A percentile compares a stretch with the other conserved stretches of the same genome.
These are phyloP conservation scores for Gnathonemus echidnorhynchus DNA, from an alignment of 2,113 vertebrate genomes.

Conservation along the genomic window DNA sequence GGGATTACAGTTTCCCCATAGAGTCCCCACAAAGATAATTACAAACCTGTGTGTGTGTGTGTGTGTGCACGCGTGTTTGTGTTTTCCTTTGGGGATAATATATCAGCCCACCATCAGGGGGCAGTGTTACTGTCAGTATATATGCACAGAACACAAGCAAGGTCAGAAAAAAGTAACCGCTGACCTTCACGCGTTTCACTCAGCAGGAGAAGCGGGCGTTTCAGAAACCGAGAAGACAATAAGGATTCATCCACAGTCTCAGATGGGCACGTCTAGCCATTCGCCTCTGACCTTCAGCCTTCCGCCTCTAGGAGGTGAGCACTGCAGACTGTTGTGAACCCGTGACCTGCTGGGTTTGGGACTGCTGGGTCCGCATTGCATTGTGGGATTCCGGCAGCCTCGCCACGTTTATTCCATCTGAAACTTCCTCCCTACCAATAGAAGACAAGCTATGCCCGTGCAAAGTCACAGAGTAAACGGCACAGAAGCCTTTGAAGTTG, in stretches of 20 bases:
- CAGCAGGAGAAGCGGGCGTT: neutral
- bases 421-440: neutral
- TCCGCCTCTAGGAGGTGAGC: neutral
- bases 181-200: neutral
- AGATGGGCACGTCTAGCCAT: neutral
- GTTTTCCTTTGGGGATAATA: neutral
- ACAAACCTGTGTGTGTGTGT: neutral
- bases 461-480: neutral
- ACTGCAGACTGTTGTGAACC: neutral
- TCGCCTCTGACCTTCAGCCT: neutral
- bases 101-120: slow-evolving; percentile 16
- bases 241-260: neutral
- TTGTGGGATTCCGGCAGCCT: neutral
- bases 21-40: too few species aligned
- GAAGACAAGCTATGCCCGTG: neutral
- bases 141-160: neutral
- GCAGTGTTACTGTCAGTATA: neutral
- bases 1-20: too few species aligned
- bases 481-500: neutral
- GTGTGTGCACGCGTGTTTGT: neutral
- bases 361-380: neutral
- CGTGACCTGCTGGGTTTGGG: neutral
- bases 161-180: neutral
- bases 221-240: neutral
- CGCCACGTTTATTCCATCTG: neutral